Conservation (phyloP, 2,797 vertebrate genomes). For the Pseudocheirus occidentalis region DNA sequence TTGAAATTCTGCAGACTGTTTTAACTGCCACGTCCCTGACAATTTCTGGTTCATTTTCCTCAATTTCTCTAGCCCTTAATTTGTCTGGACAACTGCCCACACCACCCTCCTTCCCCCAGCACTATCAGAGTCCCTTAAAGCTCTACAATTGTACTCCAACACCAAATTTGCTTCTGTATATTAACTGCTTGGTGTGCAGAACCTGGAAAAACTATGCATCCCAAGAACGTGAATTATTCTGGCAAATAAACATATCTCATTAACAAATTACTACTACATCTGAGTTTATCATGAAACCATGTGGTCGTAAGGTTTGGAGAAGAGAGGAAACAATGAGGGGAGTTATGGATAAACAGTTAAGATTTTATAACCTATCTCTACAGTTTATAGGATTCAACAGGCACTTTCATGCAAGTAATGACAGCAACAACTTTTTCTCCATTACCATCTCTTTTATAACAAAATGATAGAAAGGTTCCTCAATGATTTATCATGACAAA, state of each 20-base stretch:
- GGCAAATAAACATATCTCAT: not conserved
- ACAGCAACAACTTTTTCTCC: not conserved
- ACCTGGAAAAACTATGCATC: not conserved
- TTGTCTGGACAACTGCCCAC: not conserved
- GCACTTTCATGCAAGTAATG: slow-evolving; percentile 6
- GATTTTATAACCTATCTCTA: slow-evolving; percentile 2
- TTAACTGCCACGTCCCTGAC: not conserved
- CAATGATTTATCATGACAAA: slow-evolving; percentile 8
- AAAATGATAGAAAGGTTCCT: not conserved
- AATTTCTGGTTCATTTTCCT: not conserved
- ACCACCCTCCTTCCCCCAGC: no score
- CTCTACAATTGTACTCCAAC: not conserved
- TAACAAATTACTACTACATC: not conserved
- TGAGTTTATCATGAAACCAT: not conserved
- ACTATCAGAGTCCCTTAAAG: not conserved
- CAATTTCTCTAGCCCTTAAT: not conserved
- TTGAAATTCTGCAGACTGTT: not conserved
- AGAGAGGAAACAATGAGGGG: not conserved
- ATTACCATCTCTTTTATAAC: slow-evolving; percentile 41
- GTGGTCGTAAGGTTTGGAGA: not conserved
- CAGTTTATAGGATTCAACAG: not conserved
- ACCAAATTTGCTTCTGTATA: not conserved
- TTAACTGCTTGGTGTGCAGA: not conserved
- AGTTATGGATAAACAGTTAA: not conserved
- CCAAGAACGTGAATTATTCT: not conserved